Base-by-base conservation (phyloP, 2,888 invertebrate species). In the Clostera curtula region DNA sequence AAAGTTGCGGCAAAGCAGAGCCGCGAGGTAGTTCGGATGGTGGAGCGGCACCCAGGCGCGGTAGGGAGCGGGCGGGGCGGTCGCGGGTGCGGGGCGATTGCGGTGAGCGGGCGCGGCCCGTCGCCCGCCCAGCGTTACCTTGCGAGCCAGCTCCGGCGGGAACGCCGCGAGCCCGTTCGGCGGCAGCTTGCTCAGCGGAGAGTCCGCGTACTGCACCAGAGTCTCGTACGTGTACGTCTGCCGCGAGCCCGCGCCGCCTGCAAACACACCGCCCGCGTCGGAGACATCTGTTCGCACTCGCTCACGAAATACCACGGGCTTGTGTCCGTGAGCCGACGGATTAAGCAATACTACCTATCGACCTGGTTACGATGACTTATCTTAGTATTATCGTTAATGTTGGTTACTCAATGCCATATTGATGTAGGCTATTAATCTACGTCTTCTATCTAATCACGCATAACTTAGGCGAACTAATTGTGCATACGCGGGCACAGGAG, bases 121-220 rank as follows among this genome's bases (percentile, higher is more conserved):
- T 25, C 32, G 40, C 48, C 53, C 47, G 49, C 56, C 35, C 52
- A 48, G 59, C 59, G 72, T 72, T 77, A 85, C 84, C 83, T 83
- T 84, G 77, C 84, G 83, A 66, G 77, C 77, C 52, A 85, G 72
- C 66, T 84, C 83, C 49, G 74, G 56, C 59, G 84, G 84, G 69
- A 84, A 80, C 33, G 61, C 65, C 45, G 66, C 74, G 50, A 82
- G 74, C 29, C 76, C 77, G 56, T 69, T 67, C 40, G 84, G 84
- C 66, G 79, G 77, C 75, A 76, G 69, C 74, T 83, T 82, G 75
- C 80, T 80, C 33, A 84, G 82, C 68, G 83, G 85, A 48, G 85
- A 83, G 63, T 77, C 75, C 34, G 85, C 80, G 71, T 76, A 83
- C 71, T 82, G 79, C 73, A 85, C 71, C 67, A 86, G 71, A 66